These are phyloP conservation scores for Eupithecia subfuscata DNA, from an alignment of 2,888 invertebrate genomes.

Conservation along the genomic window DNA sequence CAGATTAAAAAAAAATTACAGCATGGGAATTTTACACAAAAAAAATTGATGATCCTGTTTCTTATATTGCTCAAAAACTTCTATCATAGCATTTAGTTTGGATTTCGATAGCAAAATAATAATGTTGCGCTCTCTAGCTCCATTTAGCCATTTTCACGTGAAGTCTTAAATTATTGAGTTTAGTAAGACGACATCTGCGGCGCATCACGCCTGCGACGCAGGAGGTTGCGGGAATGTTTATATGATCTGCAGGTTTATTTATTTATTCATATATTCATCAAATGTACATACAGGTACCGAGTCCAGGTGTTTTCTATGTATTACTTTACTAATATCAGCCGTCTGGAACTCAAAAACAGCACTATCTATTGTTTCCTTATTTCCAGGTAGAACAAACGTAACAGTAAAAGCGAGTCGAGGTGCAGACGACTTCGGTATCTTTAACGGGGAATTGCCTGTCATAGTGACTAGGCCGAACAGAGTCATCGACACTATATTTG, in stretches of 20 bases:
- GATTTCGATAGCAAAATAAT: neutral
- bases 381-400: constrained; percentile 64
- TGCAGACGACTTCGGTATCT: constrained; percentile 44
- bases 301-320: neutral
- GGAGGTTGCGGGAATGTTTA: neutral
- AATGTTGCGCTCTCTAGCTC: neutral
- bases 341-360: too few species aligned
- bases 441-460: constrained; percentile 67
- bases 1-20: too few species aligned
- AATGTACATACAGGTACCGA: neutral
- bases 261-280: too few species aligned
- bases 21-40: too few species aligned
- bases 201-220: neutral
- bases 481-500: constrained; percentile 89
- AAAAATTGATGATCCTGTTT: too few species aligned
- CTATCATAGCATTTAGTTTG: neutral
- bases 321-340: neutral
- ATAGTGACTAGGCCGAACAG: constrained; percentile 85
- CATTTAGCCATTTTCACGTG: neutral
- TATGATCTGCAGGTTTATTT: neutral
- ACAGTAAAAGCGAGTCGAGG: constrained; percentile 54
- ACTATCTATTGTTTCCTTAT: neutral
- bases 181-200: too few species aligned
- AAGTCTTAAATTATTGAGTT: neutral
- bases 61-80: too few species aligned